Conservation (phyloP, 2,113 vertebrate species). For the Clupea harengus region DNA sequence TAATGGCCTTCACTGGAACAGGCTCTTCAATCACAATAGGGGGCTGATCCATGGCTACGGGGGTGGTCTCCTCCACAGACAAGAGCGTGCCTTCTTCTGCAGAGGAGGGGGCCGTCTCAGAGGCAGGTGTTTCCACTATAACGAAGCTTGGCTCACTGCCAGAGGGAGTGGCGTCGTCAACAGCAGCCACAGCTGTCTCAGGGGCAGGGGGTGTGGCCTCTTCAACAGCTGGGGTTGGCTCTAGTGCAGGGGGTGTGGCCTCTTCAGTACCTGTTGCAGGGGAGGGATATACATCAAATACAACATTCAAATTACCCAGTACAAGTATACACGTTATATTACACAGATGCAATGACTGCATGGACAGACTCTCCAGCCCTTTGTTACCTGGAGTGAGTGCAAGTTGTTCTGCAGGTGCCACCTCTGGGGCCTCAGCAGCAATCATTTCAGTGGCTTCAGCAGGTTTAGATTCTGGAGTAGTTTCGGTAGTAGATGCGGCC, state of each 20-base stretch:
- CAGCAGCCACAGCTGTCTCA: neutral
- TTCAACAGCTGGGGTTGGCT: neutral
- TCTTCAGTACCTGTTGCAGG: neutral
- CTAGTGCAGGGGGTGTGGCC: neutral
- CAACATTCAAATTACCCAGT: no score
- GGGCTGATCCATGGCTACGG: neutral
- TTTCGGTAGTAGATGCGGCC: neutral
- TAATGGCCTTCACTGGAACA: neutral
- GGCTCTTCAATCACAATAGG: slow-evolving; percentile 14
- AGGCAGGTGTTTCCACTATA: neutral
- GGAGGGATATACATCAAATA: no score
- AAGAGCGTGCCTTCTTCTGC: slow-evolving; percentile 1
- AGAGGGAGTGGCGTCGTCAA: slow-evolving; percentile 2
- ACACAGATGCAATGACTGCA: no score
- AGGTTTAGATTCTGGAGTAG: neutral
- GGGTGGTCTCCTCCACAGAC: slow-evolving; percentile 1
- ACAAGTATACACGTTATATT: no score
- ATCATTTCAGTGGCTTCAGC: neutral
- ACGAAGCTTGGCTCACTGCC: neutral
- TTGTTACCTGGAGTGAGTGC: neutral
- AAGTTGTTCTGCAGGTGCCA: no score
- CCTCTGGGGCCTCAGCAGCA: neutral
- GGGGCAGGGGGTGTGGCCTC: slow-evolving; percentile 3
- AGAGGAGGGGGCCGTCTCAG: neutral
- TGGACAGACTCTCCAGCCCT: no score